Base-by-base conservation (phyloP, 2,888 invertebrate genomes). In the Villa cingulata region DNA sequence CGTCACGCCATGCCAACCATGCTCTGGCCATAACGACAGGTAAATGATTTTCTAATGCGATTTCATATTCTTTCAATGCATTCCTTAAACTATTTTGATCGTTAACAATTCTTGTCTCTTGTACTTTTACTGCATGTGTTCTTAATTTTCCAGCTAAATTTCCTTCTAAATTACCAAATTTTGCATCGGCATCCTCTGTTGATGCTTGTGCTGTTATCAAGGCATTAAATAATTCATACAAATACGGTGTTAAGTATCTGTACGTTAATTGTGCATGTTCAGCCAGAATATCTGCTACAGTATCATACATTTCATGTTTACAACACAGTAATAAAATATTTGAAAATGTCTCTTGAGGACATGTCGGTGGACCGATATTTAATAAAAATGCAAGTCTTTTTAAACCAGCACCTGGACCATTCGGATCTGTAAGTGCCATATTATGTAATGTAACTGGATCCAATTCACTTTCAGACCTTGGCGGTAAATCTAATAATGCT, bases 1-100 rank as follows among this genome's bases (percentile, higher is more conserved):
- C 91, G 66, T 87, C 77, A 55, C 97, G 92, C 97, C 98, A 98
- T 62, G 91, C 94, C 55, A 98, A 91, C 75, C 95, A 96, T 2
- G 97, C 96, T 68, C 98, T 92, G 0, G 95, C 92, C 97, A 99
- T 97, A n/a, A 97, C 75, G 1, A 96, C 92, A 0, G 98, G 97
- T 51, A 98, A 83, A 62, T 95, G 97, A 57, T 91, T 80, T 62
- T 92, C 91, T 53, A 95, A 65, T 2, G 86, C 83, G 58, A 88
- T 87, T 62, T 96, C 66, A 62, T 92, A 94, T 61, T 91, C 90
- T 46, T 86, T 81, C 0, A 96, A 85, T 6, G 92, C 87, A 69
- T 83, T 86, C 62, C 92, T 86, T 0, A 92, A 83, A 53, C 86
- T 80, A 58, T 85, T 86, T 56, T 92, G 91, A 63, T 96, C 91